phyloP scores from a whole-genome alignment of 2,797 vertebrate species.

The Uromys caudimaculatus region DNA sequence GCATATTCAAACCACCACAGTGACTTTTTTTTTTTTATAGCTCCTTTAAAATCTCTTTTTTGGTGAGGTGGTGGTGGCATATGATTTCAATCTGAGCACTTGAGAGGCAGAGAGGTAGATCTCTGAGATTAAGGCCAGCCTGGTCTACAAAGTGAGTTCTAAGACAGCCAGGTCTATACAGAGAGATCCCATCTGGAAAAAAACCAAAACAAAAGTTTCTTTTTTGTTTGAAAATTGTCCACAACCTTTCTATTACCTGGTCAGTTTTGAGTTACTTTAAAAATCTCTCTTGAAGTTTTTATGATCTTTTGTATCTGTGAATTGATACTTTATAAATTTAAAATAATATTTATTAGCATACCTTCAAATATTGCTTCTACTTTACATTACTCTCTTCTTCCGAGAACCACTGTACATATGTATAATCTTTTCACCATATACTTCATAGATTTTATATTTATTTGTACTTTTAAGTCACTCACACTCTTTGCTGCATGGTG shows the following conservation, averaged over 20 bases:
- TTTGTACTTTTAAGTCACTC: neutral
- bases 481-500: neutral
- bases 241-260: neutral
- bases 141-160: neutral
- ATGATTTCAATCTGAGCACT: neutral
- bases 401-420: neutral
- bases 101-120: neutral
- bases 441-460: neutral
- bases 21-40: no score
- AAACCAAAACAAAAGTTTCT: neutral
- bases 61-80: neutral
- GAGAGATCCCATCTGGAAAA: neutral
- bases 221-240: neutral
- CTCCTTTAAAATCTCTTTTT: neutral
- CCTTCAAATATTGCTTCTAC: slow-evolving; percentile 28
- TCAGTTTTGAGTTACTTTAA: slow-evolving; percentile 23
- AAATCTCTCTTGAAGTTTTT: slow-evolving; percentile 6
- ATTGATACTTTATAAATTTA: slow-evolving; percentile 16
- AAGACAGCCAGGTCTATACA: neutral
- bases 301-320: slow-evolving; percentile 27
- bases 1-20: no score
- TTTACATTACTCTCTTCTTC: neutral
- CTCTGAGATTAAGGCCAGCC: neutral
- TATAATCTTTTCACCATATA: neutral
- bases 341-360: neutral